Conservation (phyloP, 2,113 vertebrate species). For the Siphamia tubifer region DNA sequence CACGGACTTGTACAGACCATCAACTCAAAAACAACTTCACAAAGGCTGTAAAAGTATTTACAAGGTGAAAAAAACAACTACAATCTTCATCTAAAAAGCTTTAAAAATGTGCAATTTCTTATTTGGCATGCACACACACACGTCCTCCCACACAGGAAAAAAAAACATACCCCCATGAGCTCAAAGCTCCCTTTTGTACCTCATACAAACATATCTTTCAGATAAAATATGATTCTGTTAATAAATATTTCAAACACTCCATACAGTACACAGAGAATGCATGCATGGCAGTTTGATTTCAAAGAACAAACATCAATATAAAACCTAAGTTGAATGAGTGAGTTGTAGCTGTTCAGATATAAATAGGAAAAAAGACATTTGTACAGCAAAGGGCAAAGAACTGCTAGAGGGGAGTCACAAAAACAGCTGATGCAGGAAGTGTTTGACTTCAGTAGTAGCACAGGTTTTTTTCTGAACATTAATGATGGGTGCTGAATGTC, state of each 20-base stretch:
- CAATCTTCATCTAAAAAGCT: constrained; percentile 83
- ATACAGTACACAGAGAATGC: constrained; percentile 85
- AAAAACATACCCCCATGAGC: constrained; percentile 60
- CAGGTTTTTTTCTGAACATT: constrained; percentile 60
- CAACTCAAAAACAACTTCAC: constrained; percentile 87
- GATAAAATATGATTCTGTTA: constrained; percentile 69
- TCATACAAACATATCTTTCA: constrained; percentile 80
- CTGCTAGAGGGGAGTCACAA: constrained; percentile 17
- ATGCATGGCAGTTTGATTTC: constrained; percentile 87
- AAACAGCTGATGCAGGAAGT: constrained; percentile 54
- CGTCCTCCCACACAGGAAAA: constrained; percentile 69
- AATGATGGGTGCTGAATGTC: constrained; percentile 78
- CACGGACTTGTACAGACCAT: constrained; percentile 83
- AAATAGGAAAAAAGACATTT: constrained; percentile 59
- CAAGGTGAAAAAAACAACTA: constrained; percentile 85
- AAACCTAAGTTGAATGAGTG: constrained; percentile 82
- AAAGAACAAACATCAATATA: constrained; percentile 81
- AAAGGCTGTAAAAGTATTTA: constrained; percentile 94
- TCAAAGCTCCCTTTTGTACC: constrained; percentile 69
- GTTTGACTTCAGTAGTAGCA: constrained; percentile 82
- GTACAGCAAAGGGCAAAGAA: constrained; percentile 58
- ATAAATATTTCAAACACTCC: constrained; percentile 82
- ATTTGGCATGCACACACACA: constrained; percentile 87
- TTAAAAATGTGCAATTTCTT: constrained; percentile 87
- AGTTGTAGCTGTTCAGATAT: constrained; percentile 58